Evolutionary conservation across 1,140 invertebrate genomes (phyloP), one percentile per base, ranked within the genome.

Genomic region (Drosophila truncata): DNA sequence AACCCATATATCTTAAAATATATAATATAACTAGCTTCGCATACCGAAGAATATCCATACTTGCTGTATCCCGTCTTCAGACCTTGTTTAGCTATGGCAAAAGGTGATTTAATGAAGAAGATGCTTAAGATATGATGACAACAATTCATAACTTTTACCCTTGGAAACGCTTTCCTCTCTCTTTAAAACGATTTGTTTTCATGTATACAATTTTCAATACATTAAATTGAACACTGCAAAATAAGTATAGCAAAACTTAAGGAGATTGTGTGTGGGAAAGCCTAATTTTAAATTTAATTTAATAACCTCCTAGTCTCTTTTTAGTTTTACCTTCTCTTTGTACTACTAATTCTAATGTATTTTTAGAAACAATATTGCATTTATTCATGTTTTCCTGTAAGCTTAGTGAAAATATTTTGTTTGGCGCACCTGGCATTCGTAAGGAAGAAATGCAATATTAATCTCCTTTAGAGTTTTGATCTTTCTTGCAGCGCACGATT

Each of bases 391-490:
- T 54, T 54, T 52, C 13, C 50, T 54, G 50, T 23, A 54, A 54
- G 18, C 11, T 52, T 14, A 52, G 27, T 54, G 29, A 23, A 10
- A 54, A 9, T 16, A 35, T 35, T 23, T 35, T 18, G n/a, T n/a
- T 14, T 54, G 18, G 18, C 50, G 31, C 11, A 99, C 98, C 97
- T 99, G 98, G 92, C 97, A 97, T 94, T 99, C 99, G 94, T 99
- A 99, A 77, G 99, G 99, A 90, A 99, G 96, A 95, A 99, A 99
- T 92, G 99, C 98, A 94, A 99, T 99, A 96, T 99, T 99, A 94
- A 99, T 99, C 94, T 99, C 99, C 95, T 99, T 99, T 92, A 99
- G 95, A 65, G 98, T 99, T 96, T 99, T 99, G 93, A 99, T 98
- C 94, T 98, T 98, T 95, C 96, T 98, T 93, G 97, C 97, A 91